Evolutionary conservation across 92 coral and sea anemone species (phyloP).

Genomic region (Umimayanthus kanabou): DNA sequence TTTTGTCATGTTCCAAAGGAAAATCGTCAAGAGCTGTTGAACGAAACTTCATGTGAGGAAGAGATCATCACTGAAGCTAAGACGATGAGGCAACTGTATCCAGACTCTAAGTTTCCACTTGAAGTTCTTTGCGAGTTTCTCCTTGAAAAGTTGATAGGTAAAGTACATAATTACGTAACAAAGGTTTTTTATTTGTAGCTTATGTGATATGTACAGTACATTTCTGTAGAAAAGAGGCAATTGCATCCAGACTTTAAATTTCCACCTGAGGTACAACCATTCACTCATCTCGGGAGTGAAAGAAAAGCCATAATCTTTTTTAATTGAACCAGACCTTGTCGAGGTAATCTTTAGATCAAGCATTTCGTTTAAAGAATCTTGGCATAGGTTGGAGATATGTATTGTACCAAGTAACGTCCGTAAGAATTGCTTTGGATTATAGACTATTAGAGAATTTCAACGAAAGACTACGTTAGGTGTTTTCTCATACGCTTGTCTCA

Average conservation of each 20-base stretch:
- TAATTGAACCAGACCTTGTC: too few species aligned
- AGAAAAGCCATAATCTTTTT: too few species aligned
- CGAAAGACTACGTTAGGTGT: too few species aligned
- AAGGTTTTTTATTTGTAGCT: not conserved
- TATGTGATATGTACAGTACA: not conserved
- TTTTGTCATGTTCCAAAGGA: not conserved
- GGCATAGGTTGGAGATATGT: too few species aligned
- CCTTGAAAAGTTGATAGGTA: slow-evolving; percentile 45
- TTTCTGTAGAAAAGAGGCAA: slow-evolving; percentile 36
- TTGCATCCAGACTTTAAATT: slow-evolving; percentile 53
- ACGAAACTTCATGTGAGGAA: slow-evolving; percentile 33
- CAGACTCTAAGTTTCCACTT: slow-evolving; percentile 63
- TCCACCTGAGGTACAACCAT: slow-evolving; percentile 50
- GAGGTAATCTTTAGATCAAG: too few species aligned
- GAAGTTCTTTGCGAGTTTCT: slow-evolving; percentile 62
- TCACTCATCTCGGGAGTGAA: not conserved
- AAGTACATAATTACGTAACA: not conserved
- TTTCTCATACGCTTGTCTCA: too few species aligned
- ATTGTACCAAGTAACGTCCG: too few species aligned
- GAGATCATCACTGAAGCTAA: slow-evolving; percentile 59
- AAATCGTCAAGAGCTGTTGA: slow-evolving; percentile 25
- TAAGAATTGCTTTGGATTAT: too few species aligned
- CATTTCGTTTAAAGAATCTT: too few species aligned
- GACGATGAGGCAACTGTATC: slow-evolving; percentile 61
- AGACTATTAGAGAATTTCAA: too few species aligned